A percentile compares a stretch with the other conserved stretches of the same genome.
phyloP scores from a whole-genome alignment of 2,888 invertebrate genomes.

The Lycophotia porphyrea region DNA sequence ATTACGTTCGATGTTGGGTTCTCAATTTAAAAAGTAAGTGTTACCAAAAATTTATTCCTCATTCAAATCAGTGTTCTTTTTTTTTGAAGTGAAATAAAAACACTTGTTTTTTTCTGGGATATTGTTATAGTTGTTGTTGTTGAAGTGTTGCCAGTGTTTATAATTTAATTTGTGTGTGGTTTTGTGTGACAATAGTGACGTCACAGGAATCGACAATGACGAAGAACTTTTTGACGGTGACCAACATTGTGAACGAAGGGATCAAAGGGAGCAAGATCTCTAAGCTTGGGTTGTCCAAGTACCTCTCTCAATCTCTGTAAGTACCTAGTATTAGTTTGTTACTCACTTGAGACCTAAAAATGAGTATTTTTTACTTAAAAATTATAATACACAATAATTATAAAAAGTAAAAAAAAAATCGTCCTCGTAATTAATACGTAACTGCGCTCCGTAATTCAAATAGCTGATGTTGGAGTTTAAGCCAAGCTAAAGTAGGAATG shows the following conservation, averaged over 20 bases:
- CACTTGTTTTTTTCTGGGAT: constrained; percentile 33
- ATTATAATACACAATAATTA: no score
- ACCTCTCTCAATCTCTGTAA: constrained; percentile 95
- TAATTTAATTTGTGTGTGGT: constrained; percentile 67
- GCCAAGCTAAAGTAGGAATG: no score
- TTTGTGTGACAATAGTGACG: constrained; percentile 83
- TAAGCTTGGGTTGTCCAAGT: constrained; percentile 93
- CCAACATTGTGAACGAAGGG: constrained; percentile 93
- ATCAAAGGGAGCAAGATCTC: constrained; percentile 94
- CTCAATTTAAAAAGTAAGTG: constrained; percentile 84
- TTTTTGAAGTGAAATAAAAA: constrained; percentile 41
- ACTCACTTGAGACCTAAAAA: not conserved
- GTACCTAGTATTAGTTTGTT: constrained; percentile 79
- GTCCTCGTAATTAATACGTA: no score
- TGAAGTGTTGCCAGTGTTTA: constrained; percentile 60
- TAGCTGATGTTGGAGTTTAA: no score
- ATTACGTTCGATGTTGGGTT: constrained; percentile 86
- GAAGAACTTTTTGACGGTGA: constrained; percentile 91
- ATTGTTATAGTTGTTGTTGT: constrained; percentile 33
- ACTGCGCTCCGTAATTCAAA: no score
- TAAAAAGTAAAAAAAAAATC: no score
- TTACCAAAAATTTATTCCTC: constrained; percentile 45
- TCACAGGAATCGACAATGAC: constrained; percentile 88
- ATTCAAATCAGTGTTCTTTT: constrained; percentile 62
- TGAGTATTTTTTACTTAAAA: not conserved